Percentiles rank a stretch among this genome's conserved stretches.
phyloP scores from a whole-genome alignment of 2,797 vertebrate species.

The Naso thynnoides region DNA sequence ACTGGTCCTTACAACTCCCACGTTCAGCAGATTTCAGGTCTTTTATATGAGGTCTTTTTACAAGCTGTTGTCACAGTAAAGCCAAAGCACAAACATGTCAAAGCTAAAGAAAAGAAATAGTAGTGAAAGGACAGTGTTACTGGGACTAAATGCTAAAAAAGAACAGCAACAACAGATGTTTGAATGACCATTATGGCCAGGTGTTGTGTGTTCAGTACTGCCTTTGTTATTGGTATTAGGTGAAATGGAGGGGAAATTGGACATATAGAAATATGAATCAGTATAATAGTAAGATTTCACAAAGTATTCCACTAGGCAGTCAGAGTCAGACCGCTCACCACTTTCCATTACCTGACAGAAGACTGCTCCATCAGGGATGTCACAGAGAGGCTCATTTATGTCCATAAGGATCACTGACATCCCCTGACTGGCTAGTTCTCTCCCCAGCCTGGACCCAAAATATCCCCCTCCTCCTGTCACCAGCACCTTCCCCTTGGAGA shows the following conservation, averaged over 20 bases:
- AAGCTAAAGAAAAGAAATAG: background rate
- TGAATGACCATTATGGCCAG: background rate
- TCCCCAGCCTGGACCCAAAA: conserved; percentile 91
- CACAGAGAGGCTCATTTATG: conserved; percentile 83
- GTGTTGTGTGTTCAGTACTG: too few relatives aligned
- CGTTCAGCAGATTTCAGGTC: background rate
- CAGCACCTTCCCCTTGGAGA: conserved; percentile 80
- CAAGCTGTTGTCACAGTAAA: background rate
- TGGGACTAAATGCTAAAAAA: background rate
- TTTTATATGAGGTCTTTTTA: background rate
- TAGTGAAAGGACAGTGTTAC: background rate
- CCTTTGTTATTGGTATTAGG: too few relatives aligned
- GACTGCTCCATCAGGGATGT: conserved; percentile 82
- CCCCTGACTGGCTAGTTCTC: conserved; percentile 85
- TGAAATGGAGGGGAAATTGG: background rate
- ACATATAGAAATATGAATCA: background rate
- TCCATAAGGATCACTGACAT: conserved; percentile 89
- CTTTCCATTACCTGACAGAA: conserved; percentile 87
- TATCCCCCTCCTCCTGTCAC: conserved; percentile 95
- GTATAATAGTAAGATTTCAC: background rate
- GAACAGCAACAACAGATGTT: background rate
- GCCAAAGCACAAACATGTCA: background rate
- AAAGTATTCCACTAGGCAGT: background rate
- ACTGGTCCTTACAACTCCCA: background rate
- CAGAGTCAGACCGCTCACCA: background rate